Conservation (phyloP, 2,113 vertebrate species). For the Bucco capensis region DNA sequence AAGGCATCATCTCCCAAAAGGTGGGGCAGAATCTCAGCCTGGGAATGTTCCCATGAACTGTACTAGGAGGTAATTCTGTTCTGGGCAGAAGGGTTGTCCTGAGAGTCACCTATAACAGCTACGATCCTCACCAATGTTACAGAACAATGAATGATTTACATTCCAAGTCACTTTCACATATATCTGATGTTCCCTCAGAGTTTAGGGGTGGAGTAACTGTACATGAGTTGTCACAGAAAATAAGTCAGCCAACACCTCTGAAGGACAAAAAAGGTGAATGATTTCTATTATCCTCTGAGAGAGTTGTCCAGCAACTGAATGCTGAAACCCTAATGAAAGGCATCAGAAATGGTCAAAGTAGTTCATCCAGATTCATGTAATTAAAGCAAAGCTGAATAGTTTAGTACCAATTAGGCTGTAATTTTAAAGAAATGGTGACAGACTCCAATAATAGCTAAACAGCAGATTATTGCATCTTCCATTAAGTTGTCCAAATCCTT, state of each 20-base stretch:
- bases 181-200: constrained; percentile 27
- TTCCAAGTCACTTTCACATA: constrained; percentile 3
- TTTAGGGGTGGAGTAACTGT: constrained; percentile 45
- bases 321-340: constrained; percentile 4
- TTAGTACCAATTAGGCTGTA: neutral
- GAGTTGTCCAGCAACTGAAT: neutral
- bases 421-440: neutral
- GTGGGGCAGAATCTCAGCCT: neutral
- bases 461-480: neutral
- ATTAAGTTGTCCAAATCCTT: neutral
- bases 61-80: neutral
- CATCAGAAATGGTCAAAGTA: constrained; percentile 2
- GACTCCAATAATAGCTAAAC: neutral
- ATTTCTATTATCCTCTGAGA: neutral
- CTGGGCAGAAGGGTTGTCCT: neutral
- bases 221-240: constrained; percentile 55
- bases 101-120: neutral
- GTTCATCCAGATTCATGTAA: neutral
- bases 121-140: neutral
- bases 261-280: neutral
- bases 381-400: neutral
- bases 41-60: neutral
- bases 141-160: constrained; percentile 35
- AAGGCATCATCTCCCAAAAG: neutral
- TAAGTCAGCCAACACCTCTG: constrained; percentile 35